Percentiles rank a stretch among this genome's conserved stretches.
Evolutionary conservation across 2,888 invertebrate genomes (phyloP).

Genomic region (Periphyllus acericola): DNA sequence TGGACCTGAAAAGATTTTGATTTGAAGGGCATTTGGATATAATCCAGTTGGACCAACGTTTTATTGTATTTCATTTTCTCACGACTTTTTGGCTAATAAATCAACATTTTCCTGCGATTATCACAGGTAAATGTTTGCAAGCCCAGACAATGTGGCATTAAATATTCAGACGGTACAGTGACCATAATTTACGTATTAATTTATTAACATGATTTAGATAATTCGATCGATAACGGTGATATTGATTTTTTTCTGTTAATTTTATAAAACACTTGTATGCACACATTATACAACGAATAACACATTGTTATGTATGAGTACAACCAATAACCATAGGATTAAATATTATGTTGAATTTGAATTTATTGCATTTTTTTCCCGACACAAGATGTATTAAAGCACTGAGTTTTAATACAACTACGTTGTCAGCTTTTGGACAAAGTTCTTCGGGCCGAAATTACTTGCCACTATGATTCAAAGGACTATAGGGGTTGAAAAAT

Average conservation of each 20-base stretch:
- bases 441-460: background rate
- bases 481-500: slow-evolving; percentile 13
- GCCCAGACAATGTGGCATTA: background rate
- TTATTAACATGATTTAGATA: background rate
- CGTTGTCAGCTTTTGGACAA: background rate
- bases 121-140: slow-evolving; percentile 19
- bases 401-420: background rate
- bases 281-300: too few relatives aligned
- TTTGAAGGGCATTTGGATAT: slow-evolving; percentile 59
- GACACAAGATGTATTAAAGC: background rate
- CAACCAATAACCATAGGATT: too few relatives aligned
- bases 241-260: too few relatives aligned
- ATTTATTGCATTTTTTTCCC: background rate
- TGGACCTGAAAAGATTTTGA: slow-evolving; percentile 42
- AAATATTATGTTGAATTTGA: background rate
- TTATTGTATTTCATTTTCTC: slow-evolving; percentile 34
- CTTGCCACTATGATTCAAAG: background rate
- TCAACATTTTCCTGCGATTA: background rate
- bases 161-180: background rate
- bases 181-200: background rate
- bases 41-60: slow-evolving; percentile 56
- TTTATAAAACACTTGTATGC: too few relatives aligned
- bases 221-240: too few relatives aligned
- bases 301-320: too few relatives aligned
- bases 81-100: slow-evolving; percentile 20